A percentile compares a stretch with the other conserved stretches of the same genome.
Evolutionary conservation across 1,140 invertebrate genomes (phyloP).

Genomic region (Drosophila carrolli): DNA sequence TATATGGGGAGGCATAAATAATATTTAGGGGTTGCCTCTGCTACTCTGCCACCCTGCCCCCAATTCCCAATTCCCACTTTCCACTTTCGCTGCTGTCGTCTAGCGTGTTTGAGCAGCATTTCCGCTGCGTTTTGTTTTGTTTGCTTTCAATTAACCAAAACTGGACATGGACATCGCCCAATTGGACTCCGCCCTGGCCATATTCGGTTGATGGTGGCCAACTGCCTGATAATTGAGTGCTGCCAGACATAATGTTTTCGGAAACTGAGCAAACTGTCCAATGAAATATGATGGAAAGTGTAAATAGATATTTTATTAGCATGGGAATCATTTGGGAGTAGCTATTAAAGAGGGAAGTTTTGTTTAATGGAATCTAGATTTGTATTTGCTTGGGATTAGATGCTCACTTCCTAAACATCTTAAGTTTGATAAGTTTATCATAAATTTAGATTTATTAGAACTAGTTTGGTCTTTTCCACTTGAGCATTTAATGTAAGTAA

Average conservation of each 20-base stretch:
- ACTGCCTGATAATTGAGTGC: slow-evolving; percentile 63
- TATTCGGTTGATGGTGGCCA: slow-evolving; percentile 12
- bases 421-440: too few relatives aligned
- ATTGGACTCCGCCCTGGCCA: slow-evolving; percentile 1
- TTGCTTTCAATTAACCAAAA: slow-evolving; percentile 82
- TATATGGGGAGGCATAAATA: slow-evolving; percentile 74
- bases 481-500: too few relatives aligned
- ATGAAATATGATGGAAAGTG: slow-evolving; percentile 54
- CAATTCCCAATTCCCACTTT: slow-evolving; percentile 8
- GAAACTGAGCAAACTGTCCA: slow-evolving; percentile 32
- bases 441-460: too few relatives aligned
- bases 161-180: slow-evolving; percentile 48
- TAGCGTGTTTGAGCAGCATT: slow-evolving; percentile 71
- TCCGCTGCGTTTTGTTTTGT: slow-evolving; percentile 71
- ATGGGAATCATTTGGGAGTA: slow-evolving; percentile 10
- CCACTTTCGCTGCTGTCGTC: slow-evolving; percentile 27
- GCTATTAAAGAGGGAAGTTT: background rate
- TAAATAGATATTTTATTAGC: slow-evolving; percentile 40
- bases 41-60: slow-evolving; percentile 3
- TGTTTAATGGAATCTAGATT: background rate
- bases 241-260: slow-evolving; percentile 58
- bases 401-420: too few relatives aligned
- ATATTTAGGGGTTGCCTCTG: slow-evolving; percentile 74
- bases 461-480: too few relatives aligned
- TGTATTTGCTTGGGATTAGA: background rate